Conservation (phyloP, 2,113 vertebrate genomes). For the Xenus cinereus region DNA sequence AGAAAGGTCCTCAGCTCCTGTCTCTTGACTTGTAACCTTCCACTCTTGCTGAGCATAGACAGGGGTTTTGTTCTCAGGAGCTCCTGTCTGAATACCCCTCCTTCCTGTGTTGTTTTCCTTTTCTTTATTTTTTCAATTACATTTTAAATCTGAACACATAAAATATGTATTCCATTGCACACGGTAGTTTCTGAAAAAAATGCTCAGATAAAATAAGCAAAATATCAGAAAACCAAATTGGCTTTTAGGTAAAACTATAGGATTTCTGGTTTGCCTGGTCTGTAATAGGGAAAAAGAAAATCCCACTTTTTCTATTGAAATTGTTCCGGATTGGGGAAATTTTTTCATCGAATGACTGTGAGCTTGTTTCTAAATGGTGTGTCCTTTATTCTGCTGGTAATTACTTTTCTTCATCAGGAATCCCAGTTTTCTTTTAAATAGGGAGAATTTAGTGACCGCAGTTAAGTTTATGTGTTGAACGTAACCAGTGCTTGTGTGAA, state of each 20-base stretch:
- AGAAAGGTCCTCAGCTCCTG: neutral
- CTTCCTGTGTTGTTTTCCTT: neutral
- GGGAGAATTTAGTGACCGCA: neutral
- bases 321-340: neutral
- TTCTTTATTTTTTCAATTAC: neutral
- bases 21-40: neutral
- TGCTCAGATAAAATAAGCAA: neutral
- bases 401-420: neutral
- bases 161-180: neutral
- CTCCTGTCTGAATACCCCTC: neutral
- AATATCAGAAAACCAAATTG: neutral
- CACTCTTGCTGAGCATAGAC: neutral
- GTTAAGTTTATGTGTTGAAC: neutral
- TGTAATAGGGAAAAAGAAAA: neutral
- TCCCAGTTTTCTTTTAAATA: neutral
- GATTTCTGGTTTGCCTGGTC: neutral
- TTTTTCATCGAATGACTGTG: neutral
- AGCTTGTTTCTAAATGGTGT: neutral
- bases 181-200: neutral
- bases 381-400: neutral
- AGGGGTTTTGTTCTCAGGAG: neutral
- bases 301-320: neutral
- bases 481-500: neutral
- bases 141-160: neutral
- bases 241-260: neutral